These are phyloP conservation scores for Malacoctenus gilli DNA, from an alignment of 2,797 vertebrate genomes.

Conservation along the genomic window DNA sequence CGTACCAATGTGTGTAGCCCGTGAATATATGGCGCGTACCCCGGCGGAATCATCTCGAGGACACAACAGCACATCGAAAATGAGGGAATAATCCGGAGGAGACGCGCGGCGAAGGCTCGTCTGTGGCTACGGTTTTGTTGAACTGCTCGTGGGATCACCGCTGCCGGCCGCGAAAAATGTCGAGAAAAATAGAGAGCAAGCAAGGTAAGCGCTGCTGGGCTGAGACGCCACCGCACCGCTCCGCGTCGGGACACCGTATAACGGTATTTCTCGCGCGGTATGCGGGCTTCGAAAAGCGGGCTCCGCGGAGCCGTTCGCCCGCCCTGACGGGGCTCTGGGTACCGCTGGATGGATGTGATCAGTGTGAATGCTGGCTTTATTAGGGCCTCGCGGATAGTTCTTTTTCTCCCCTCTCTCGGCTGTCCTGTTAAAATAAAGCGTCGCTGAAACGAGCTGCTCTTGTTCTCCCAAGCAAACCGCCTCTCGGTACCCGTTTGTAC, in stretches of 20 bases:
- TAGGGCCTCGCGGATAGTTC: conserved; percentile 66
- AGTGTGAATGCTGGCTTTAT: conserved; percentile 48
- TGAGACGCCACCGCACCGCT: too few species aligned
- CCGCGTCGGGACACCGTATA: too few species aligned
- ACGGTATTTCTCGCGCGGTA: conserved; percentile 27
- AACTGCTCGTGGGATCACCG: conserved; percentile 74
- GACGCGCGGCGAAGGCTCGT: conserved; percentile 64
- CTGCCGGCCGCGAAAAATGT: conserved; percentile 83
- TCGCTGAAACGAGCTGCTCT: conserved; percentile 45
- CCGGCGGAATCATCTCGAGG: conserved; percentile 66
- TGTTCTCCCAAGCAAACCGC: too few species aligned
- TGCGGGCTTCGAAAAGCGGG: conserved; percentile 16
- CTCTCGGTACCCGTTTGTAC: not conserved
- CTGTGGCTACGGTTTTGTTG: conserved; percentile 71
- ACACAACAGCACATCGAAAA: conserved; percentile 53
- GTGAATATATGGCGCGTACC: conserved; percentile 31
- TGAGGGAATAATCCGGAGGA: conserved; percentile 75
- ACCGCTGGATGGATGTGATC: conserved; percentile 15
- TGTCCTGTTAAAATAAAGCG: conserved; percentile 58
- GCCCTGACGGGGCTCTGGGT: not conserved
- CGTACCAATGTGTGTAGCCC: conserved; percentile 72
- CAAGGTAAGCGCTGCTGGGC: conserved; percentile 77
- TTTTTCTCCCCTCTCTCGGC: too few species aligned
- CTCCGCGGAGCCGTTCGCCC: not conserved
- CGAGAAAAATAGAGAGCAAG: conserved; percentile 87